These are phyloP conservation scores for Caenorhabditis drosophilae DNA, from an alignment of 2,888 invertebrate genomes.

Conservation along the genomic window DNA sequence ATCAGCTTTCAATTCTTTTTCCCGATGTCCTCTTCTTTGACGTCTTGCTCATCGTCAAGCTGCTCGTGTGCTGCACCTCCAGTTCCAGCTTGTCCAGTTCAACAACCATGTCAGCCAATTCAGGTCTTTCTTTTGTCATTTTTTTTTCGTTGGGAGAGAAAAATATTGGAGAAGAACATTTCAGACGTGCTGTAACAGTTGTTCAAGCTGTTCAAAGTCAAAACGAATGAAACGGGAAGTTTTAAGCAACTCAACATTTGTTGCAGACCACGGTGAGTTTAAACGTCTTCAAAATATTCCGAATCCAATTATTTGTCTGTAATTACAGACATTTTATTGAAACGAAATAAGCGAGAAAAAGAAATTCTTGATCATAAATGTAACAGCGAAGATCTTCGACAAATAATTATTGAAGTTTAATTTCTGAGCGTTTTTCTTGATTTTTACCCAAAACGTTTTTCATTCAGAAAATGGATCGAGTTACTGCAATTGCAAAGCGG, in stretches of 20 bases:
- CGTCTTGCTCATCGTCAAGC: background rate
- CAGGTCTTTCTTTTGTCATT: too few species aligned
- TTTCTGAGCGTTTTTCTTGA: too few species aligned
- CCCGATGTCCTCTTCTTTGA: background rate
- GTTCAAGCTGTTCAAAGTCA: background rate
- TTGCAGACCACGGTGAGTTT: conserved; percentile 27
- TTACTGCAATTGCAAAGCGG: conserved; percentile 45
- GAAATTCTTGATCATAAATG: background rate
- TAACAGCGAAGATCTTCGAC: background rate
- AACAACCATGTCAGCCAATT: too few species aligned
- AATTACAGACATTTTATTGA: background rate
- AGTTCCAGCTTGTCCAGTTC: background rate
- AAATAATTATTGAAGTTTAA: too few species aligned
- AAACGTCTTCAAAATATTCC: conserved; percentile 3
- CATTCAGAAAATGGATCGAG: conserved; percentile 49
- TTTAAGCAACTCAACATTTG: conserved; percentile 44
- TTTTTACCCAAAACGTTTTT: too few species aligned
- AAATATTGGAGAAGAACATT: too few species aligned
- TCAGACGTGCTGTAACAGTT: too few species aligned
- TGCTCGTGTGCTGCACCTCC: conserved; percentile 1
- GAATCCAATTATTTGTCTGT: conserved; percentile 5
- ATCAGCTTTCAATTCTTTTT: background rate
- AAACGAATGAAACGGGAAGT: conserved; percentile 6
- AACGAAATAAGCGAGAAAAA: too few species aligned
- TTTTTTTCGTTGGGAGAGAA: too few species aligned